Base-by-base conservation (phyloP, 1,140 invertebrate genomes). In the Zaprionus vittiger region DNA sequence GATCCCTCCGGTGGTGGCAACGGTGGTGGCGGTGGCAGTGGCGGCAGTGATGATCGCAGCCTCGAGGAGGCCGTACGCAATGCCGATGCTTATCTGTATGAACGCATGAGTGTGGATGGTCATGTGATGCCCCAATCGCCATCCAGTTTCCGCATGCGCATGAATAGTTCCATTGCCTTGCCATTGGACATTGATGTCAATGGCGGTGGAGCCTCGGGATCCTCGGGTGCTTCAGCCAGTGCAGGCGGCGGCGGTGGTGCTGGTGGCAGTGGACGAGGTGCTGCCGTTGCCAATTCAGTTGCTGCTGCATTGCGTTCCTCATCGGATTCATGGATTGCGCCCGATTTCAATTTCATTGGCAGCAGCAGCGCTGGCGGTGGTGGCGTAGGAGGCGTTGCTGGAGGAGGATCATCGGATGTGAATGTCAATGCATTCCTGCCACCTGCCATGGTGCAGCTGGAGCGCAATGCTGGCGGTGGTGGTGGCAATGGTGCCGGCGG, bases 141-240 rank as follows among this genome's bases (percentile, higher is more conserved):
- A 4, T 55, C 68, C 17, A 77, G 70, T 28, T 85, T 89, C 38
- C 81, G 85, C 12, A 73, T 90, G 17, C 73, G 86, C 20, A 73
- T 89, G 64, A 85, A 84, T 17, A 81, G 81, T 61, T 79, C 79
- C 5, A 90, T 90, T 47, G 85, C 79, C 0, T 62, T 90, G 44
- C 85, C 85, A 0, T 28, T 90, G 41, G 85, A 90, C n/a, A 90
- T 90, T 41, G 85, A 90, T 76, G 86, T 90, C 0, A 81, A 81
- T 49, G 85, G 84, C 0, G 66, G 61, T 0, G 38, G 41, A 0
- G 44, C 64, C 3, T 60, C 71, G 24, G 24, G 24, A 1, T 55
- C 71, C 1, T 44, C 65, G 5, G 31, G 31, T 2, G 28, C 56
- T 4, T 24, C 20, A 3, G 17, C 41, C 56, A 0, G 59, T 26